These are phyloP conservation scores for Myxocyprinus asiaticus DNA, from an alignment of 2,113 vertebrate species.

Conservation along the genomic window DNA sequence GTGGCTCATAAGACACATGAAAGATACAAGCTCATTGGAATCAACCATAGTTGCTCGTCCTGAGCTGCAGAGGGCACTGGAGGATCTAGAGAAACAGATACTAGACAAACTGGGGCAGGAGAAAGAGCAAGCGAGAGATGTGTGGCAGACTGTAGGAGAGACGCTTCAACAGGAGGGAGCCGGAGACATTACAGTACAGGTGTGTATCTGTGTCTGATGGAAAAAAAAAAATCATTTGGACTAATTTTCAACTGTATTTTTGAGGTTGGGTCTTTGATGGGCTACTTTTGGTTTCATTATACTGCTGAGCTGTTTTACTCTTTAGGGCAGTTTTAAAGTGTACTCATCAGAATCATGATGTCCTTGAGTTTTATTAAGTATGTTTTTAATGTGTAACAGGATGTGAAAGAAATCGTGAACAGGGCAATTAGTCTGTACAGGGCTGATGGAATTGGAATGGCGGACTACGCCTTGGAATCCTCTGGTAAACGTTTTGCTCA, in stretches of 20 bases:
- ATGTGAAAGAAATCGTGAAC: slow-evolving; percentile 76
- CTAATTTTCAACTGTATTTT: no score
- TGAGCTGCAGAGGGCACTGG: slow-evolving; percentile 59
- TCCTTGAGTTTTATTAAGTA: no score
- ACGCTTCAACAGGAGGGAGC: slow-evolving; percentile 54
- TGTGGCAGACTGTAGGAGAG: slow-evolving; percentile 55
- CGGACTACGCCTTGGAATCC: slow-evolving; percentile 83
- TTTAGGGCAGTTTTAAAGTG: no score
- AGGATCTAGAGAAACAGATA: slow-evolving; percentile 53
- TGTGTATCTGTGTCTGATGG: not conserved
- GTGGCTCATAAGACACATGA: slow-evolving; percentile 48
- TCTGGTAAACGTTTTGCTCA: slow-evolving; percentile 66
- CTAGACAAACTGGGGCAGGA: slow-evolving; percentile 41
- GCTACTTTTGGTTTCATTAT: no score
- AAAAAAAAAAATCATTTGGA: no score
- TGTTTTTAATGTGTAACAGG: slow-evolving; percentile 60
- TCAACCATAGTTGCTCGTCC: slow-evolving; percentile 43
- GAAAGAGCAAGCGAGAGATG: slow-evolving; percentile 28
- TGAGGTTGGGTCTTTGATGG: no score
- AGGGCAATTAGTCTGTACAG: slow-evolving; percentile 81
- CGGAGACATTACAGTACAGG: slow-evolving; percentile 52
- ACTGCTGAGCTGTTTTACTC: no score
- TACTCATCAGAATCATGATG: no score
- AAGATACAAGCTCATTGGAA: not conserved
- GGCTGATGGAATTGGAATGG: slow-evolving; percentile 82